Evolutionary conservation across 1,140 invertebrate genomes (phyloP), one percentile per base, ranked within the genome.

Genomic region (Ganaspis sp.): DNA sequence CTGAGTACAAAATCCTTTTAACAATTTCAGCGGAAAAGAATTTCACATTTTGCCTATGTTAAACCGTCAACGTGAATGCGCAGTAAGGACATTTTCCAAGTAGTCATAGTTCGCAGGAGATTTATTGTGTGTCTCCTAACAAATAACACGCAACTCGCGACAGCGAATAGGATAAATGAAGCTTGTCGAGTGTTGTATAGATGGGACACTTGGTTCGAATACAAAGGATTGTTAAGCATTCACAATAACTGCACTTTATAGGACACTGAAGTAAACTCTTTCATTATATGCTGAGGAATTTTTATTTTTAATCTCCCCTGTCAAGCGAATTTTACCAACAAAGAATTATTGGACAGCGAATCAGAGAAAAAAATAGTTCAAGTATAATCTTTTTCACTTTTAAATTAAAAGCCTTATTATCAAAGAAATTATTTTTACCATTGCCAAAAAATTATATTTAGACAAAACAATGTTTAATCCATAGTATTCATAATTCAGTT

Each of bases 211-310:
- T 49, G 15, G 17, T 49, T 17, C 45, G 45, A 49, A 49, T 49
- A 49, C 17, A 49, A 49, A 49, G 45, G 45, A 49, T 49, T 17
- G 45, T 49, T 49, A 49, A 49, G 45, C 45, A 49, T 49, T 49
- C 45, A 49, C 45, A 49, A 49, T 49, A 49, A 49, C 45, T 49
- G 45, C 45, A 49, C 45, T 49, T 49, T 49, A 49, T 49, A 49
- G 45, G 45, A 49, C 45, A 49, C 45, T 49, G 45, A 49, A 49
- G 45, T 49, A 49, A 49, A 49, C 45, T 49, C 45, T 49, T 49
- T 49, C 15, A 45, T 45, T 45, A 45, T 8, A 49, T 49, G n/a
- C 15, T 17, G 12, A 49, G 45, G 45, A 17, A 17, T 49, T 49
- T 49, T 49, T n/a, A 49, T 49, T n/a, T 17, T 17, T 49, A 17